phyloP scores from a whole-genome alignment of 2,113 vertebrate species.

The western clawed frog (Xenopus tropicalis) region UCB_Xtro_10.0 CM004447.2:114018501-114019000 shows the following conservation, averaged over 20 bases:
- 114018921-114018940: slow-evolving; percentile 25
- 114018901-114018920: slow-evolving; percentile 26
- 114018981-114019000: background rate
- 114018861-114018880: slow-evolving; percentile 28
- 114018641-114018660: slow-evolving; percentile 28
- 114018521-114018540: background rate
- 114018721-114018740: slow-evolving; percentile 40
- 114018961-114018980: background rate
- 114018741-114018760: slow-evolving; percentile 31
- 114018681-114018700: slow-evolving; percentile 30
- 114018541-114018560: slow-evolving; percentile 3
- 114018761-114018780: slow-evolving; percentile 28
- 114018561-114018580: background rate
- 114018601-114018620: slow-evolving; percentile 27
- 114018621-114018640: slow-evolving; percentile 17
- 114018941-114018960: slow-evolving; percentile 19
- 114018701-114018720: slow-evolving; percentile 40
- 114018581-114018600: background rate
- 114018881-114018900: slow-evolving; percentile 22
- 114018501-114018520: no score
- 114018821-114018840: slow-evolving; percentile 17
- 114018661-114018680: slow-evolving; percentile 32
- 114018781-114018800: slow-evolving; percentile 24
- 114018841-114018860: slow-evolving; percentile 35
- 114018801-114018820: slow-evolving; percentile 33